These are phyloP conservation scores for Cantharis lateralis DNA, from an alignment of 2,888 invertebrate genomes.

Conservation along the genomic window DNA sequence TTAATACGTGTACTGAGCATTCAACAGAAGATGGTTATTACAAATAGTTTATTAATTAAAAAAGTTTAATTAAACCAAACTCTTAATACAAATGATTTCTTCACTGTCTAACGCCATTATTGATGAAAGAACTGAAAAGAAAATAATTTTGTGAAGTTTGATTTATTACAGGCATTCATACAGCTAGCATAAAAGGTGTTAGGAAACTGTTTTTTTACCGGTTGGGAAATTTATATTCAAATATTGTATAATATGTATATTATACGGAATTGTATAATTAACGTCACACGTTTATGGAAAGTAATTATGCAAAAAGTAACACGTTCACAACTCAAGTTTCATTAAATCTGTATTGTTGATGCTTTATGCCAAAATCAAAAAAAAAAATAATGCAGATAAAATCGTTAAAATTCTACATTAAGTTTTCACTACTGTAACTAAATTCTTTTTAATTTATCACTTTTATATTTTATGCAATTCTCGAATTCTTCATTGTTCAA, in stretches of 20 bases:
- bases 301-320: no score
- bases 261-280: background rate
- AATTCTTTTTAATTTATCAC: no score
- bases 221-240: background rate
- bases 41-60: background rate
- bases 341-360: no score
- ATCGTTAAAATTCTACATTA: no score
- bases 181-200: background rate
- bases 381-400: no score
- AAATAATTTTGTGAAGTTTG: background rate
- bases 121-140: background rate
- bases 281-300: no score
- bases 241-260: background rate
- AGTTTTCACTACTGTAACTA: no score
- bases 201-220: background rate
- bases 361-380: no score
- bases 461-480: no score
- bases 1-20: background rate
- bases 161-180: background rate
- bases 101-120: background rate
- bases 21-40: background rate
- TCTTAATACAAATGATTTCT: background rate
- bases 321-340: no score
- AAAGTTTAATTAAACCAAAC: background rate
- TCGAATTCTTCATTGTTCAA: no score